Percentiles rank a stretch among this genome's conserved stretches.
Conservation (phyloP, 2,888 invertebrate genomes). For the Arctia plantaginis region DNA sequence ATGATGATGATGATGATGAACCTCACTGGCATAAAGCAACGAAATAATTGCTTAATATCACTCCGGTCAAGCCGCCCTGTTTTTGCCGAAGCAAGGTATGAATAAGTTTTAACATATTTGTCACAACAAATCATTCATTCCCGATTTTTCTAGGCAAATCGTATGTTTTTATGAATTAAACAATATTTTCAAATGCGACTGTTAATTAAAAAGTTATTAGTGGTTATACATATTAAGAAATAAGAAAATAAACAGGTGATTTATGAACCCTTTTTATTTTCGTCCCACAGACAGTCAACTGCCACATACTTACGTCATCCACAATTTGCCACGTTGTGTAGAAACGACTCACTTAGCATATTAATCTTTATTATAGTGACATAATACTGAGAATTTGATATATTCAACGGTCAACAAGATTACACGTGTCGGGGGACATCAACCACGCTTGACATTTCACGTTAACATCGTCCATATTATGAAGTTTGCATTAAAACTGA, state of each 20-base stretch:
- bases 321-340: neutral
- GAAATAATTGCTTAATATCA: no score
- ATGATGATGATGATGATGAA: no score
- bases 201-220: no score
- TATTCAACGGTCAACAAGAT: constrained; percentile 4
- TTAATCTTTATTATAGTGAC: constrained; percentile 6
- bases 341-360: neutral
- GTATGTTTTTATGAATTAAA: no score
- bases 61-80: no score
- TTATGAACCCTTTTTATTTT: neutral
- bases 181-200: no score
- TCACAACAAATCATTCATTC: no score
- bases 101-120: no score
- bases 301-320: neutral
- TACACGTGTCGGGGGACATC: constrained; percentile 11
- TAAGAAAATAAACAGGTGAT: neutral
- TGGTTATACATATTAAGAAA: no score
- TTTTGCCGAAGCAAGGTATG: no score
- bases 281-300: neutral
- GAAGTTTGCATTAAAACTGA: neutral
- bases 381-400: constrained; percentile 3
- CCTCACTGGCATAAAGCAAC: no score
- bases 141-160: no score
- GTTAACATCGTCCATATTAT: neutral
- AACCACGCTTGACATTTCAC: neutral